Evolutionary conservation across 2,113 vertebrate genomes (phyloP), one percentile per base, ranked within the genome.

Genomic region (Cercocebus atys): DNA sequence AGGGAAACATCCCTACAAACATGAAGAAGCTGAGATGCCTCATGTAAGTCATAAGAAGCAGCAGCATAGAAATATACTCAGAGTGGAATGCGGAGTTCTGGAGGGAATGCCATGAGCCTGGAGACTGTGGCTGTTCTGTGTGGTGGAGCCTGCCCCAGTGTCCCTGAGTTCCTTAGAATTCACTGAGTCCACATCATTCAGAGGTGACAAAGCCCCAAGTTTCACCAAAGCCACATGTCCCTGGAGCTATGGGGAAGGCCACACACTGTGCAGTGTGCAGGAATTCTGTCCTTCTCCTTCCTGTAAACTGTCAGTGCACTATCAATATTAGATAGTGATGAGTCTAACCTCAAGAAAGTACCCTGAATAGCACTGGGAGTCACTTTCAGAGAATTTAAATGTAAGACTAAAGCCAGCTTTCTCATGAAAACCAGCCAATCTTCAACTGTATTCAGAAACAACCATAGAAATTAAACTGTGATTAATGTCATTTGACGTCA

Each of bases 1-100:
- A 97, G 43, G n/a, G 87, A 95, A 96, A 75, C 27, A 16, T 59
- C 66, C 11, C 25, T 40, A 52, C 45, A 94, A 68, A 38, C 92
- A 72, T 40, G 88, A 84, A 79, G 57, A 59, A 64, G 27, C 55
- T 57, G 55, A 78, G 91, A 87, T 0, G 0, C 17, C 40, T 80
- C 55, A 18, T 0, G 3, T 40, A 20, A 14, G 4, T 25, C 10
- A 10, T 4, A 72, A 75, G 20, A 13, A 59, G 9, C 17, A 6
- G 32, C 0, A 43, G 27, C 43, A 45, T 0, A 79, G 50, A 72
- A 32, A 11, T 27, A 30, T 3, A 1, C 50, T 78, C 35, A 8
- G 2, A 82, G 47, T 3, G 6, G 17, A 12, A 11, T 3, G 38
- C 88, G 45, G 0, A 43, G n/a, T 45, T 61, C 68, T 43, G 64